Conservation (phyloP, 2,797 vertebrate species). For the Sebastes trivittatus region DNA sequence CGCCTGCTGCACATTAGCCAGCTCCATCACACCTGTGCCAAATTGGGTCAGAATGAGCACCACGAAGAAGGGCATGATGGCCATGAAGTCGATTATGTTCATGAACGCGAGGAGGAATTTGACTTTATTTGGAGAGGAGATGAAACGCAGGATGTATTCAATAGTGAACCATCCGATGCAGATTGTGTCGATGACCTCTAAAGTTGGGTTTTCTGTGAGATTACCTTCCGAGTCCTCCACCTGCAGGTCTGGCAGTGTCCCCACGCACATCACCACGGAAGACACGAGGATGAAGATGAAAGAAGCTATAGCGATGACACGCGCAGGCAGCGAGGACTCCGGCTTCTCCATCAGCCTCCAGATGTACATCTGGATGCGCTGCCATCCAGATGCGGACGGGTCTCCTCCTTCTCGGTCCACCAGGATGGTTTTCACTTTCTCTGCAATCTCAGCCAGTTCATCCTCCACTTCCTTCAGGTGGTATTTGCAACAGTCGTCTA, state of each 20-base stretch:
- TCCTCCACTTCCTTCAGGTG: slow-evolving; percentile 90
- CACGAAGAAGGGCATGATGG: slow-evolving; percentile 95
- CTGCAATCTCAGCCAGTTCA: slow-evolving; percentile 92
- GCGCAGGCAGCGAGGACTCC: slow-evolving; percentile 90
- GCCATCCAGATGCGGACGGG: slow-evolving; percentile 83
- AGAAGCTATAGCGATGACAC: slow-evolving; percentile 90
- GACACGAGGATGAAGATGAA: slow-evolving; percentile 94
- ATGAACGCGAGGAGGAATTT: slow-evolving; percentile 92
- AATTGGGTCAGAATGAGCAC: slow-evolving; percentile 91
- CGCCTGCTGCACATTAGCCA: slow-evolving; percentile 95
- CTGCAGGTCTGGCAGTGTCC: slow-evolving; percentile 95
- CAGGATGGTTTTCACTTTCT: slow-evolving; percentile 91
- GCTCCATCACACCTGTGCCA: slow-evolving; percentile 91
- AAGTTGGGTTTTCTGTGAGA: slow-evolving; percentile 88
- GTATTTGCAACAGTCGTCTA: slow-evolving; percentile 93
- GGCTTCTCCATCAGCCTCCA: slow-evolving; percentile 99
- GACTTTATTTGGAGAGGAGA: slow-evolving; percentile 91
- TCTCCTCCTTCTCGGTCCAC: slow-evolving; percentile 90
- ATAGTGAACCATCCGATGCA: slow-evolving; percentile 98
- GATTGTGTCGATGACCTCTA: slow-evolving; percentile 93
- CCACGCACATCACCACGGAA: slow-evolving; percentile 94
- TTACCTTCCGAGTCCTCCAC: slow-evolving; percentile 87
- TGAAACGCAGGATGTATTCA: slow-evolving; percentile 91
- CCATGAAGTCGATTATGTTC: slow-evolving; percentile 96
- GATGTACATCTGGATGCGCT: slow-evolving; percentile 87